Conservation (phyloP, 2,797 vertebrate genomes). For the Thunnus albacares region DNA sequence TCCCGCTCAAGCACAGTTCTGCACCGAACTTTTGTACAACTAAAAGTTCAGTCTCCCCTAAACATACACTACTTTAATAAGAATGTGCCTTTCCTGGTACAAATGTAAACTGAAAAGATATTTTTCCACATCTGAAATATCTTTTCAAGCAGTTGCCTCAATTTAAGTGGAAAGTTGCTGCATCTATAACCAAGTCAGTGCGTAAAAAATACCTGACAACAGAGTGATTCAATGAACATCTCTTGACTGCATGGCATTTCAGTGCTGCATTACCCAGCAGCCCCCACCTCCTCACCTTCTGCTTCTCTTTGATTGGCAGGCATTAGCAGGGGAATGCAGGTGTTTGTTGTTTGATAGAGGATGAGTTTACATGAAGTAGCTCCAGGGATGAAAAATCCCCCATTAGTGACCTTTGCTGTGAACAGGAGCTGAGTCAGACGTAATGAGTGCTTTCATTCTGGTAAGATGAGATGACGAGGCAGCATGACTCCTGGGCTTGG, state of each 20-base stretch:
- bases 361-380: conserved; percentile 68
- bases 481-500: conserved; percentile 65
- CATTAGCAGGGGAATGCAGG: conserved; percentile 68
- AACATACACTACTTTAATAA: not conserved
- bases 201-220: conserved; percentile 47
- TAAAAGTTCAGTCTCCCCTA: not conserved
- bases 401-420: conserved; percentile 77
- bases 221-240: conserved; percentile 58
- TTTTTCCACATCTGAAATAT: no score
- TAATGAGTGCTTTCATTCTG: conserved; percentile 78
- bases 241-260: conserved; percentile 69
- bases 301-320: conserved; percentile 58
- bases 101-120: not conserved
- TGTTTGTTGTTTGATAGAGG: conserved; percentile 73
- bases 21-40: not conserved
- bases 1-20: conserved; percentile 7
- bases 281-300: conserved; percentile 53
- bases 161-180: conserved; percentile 22
- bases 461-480: conserved; percentile 76
- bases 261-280: conserved; percentile 54
- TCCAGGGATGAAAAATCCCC: conserved; percentile 71
- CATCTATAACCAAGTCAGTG: conserved; percentile 22
- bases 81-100: not conserved
- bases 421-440: conserved; percentile 75
- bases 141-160: not conserved